Base-by-base conservation (phyloP, 1,140 invertebrate species). In the Pachyrhynchus sulphureomaculatus region DNA sequence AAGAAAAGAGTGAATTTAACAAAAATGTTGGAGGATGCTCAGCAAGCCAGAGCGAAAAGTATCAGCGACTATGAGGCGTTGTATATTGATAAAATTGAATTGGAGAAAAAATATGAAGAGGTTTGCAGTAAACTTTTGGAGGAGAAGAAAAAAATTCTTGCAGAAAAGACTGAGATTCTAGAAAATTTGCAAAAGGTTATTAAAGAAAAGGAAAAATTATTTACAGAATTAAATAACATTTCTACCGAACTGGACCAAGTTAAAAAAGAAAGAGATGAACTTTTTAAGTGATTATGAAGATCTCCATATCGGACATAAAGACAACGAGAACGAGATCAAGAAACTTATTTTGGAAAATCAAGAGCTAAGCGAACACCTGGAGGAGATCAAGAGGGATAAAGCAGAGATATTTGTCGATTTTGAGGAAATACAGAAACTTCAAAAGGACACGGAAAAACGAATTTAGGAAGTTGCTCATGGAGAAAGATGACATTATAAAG, bases 201-300 rank as follows among this genome's bases (percentile, higher is more conserved):
- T 10, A 57, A 58, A 13, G 61, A 63, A 45, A 63, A 56, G 17
- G 61, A 63, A 26, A 54, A 57, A 32, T 32, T 62, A 18, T 54
- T 55, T 12, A 44, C 10, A 37, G 51, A 26, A 45, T 10, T 51
- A 13, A 41, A 21, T 2, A 47, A 37, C 4, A 21, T 56, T 15
- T 45, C 53, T 10, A 44, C 18, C 12, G 36, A 62, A 23, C 34
- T 66, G 9, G 47, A 42, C 29, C 10, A 21, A 13, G 4, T 52
- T 9, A 61, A 55, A 21, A 67, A 62, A 37, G 54, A 62, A 57
- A 62, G 56, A n/a, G 4, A 17, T 34, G 15, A 34, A 37, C 10
- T 10, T 60, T 59, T 4, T 45, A 29, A 52, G 39, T 8, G 47
- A 56, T 13, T 24, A 53, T 15, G 34, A 58, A 33, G 54, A 64